Evolutionary conservation across 2,113 vertebrate species (phyloP).

Genomic region (Felis catus): DNA sequence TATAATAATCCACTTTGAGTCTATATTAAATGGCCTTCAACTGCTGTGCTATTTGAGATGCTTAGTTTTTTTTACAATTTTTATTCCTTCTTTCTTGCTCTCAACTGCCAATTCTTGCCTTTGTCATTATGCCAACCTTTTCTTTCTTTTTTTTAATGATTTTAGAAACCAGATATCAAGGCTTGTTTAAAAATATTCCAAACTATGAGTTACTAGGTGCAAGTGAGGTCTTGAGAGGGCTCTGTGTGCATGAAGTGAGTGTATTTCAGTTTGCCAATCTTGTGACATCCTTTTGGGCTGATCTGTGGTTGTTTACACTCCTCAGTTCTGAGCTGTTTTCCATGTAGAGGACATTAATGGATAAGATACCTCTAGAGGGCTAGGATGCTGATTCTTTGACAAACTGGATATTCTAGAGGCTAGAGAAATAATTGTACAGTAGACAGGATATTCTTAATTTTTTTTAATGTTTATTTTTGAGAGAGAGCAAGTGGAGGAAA

Average conservation of each 20-base stretch:
- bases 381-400: not conserved
- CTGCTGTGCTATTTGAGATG: not conserved
- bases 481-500: too few relatives aligned
- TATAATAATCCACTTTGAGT: not conserved
- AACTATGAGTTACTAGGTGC: not conserved
- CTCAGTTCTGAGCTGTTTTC: not conserved
- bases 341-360: not conserved
- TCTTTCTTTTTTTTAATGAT: not conserved
- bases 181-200: not conserved
- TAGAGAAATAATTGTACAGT: not conserved
- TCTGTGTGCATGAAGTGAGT: not conserved
- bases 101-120: conserved; percentile 19
- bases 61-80: not conserved
- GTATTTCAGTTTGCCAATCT: not conserved
- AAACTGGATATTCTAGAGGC: not conserved
- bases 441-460: not conserved
- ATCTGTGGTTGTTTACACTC: not conserved
- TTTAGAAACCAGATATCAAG: conserved; percentile 41
- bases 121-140: not conserved
- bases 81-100: conserved; percentile 2
- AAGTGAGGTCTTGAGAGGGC: not conserved
- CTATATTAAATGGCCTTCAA: not conserved
- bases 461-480: too few relatives aligned
- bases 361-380: not conserved
- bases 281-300: not conserved